Evolutionary conservation across 2,797 vertebrate genomes (phyloP).

Genomic region (Merluccius polli): DNA sequence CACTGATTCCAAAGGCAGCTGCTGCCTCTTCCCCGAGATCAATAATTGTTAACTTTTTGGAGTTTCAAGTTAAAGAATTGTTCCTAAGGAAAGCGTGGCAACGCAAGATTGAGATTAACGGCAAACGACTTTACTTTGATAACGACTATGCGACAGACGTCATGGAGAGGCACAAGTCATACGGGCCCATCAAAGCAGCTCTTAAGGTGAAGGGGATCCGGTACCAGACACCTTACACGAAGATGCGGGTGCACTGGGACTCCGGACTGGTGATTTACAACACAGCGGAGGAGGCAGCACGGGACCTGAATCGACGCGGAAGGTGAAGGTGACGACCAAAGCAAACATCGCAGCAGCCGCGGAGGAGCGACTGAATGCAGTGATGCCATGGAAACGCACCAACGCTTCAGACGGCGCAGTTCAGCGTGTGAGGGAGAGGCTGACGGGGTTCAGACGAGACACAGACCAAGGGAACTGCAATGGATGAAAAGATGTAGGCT

Average conservation of each 20-base stretch:
- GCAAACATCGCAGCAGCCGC: rapidly evolving
- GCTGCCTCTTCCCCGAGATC: background rate
- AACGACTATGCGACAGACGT: constrained; percentile 7
- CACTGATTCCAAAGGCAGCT: constrained; percentile 13
- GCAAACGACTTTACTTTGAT: constrained; percentile 9
- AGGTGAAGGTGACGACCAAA: background rate
- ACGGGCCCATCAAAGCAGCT: background rate
- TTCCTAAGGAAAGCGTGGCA: constrained; percentile 9
- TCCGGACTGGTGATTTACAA: constrained; percentile 4
- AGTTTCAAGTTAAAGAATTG: constrained; percentile 15
- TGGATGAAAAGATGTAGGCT: too few species aligned
- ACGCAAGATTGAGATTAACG: constrained; percentile 6
- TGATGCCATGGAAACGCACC: constrained; percentile 10
- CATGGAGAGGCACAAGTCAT: constrained; percentile 14
- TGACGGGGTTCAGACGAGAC: background rate
- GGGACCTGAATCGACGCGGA: background rate
- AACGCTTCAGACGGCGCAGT: background rate
- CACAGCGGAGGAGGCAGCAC: background rate
- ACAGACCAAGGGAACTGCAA: too few species aligned
- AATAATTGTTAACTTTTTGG: constrained; percentile 16
- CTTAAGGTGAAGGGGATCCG: constrained; percentile 11
- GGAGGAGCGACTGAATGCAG: background rate
- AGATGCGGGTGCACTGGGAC: constrained; percentile 12
- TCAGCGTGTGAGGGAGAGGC: background rate
- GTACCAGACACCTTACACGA: background rate